Base-by-base conservation (phyloP, 2,797 vertebrate species). In the Pseudochromis fuscus region DNA sequence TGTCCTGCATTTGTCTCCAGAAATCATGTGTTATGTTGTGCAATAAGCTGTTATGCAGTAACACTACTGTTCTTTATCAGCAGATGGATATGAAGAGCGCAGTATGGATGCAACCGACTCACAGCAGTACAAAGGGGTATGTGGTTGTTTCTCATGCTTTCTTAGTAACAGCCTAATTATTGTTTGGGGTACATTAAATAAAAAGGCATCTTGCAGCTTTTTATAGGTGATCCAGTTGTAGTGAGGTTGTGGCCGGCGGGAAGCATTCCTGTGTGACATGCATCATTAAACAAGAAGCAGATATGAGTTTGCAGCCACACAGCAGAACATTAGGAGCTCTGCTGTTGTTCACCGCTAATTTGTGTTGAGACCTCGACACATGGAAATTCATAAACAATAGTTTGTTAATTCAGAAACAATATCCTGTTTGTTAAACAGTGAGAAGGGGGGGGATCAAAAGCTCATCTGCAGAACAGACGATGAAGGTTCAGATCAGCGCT, bases 41-140 rank as follows among this genome's bases (percentile, higher is more conserved):
- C 11, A 56, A n/a, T 13, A 18, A 38, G 21, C 19, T 13, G 19
- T 28, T 57, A 15, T 49, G 16, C 12, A 31, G 27, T 35, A 21
- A 9, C 62, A 38, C 3, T 31, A 10, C 24, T 65, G 31, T 60
- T 83, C 48, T 80, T 55, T 56, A 27, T 67, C 79, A 77, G 72
- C 66, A 82, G 81, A 66, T 52, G 86, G 75, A 38, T 92, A 86
- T 18, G 89, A 93, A 2, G 93, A 93, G 7, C 91, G 93, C 45
- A 84, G 90, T 1, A 64, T 88, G 9, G 82, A 83, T 12, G 37
- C 71, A 0, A 51, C 92, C 24, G 92, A 93, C 57, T 91, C 90
- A 35, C 95, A 84, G 19, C 64, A 63, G 66, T 87, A 85, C 77
- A 88, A 86, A 88, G 92, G 78, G 88, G 97, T 97, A 90, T 50